Evolutionary conservation across 2,888 invertebrate genomes (phyloP), one percentile per base, ranked within the genome.

Genomic region (Limnephilus lunatus): DNA sequence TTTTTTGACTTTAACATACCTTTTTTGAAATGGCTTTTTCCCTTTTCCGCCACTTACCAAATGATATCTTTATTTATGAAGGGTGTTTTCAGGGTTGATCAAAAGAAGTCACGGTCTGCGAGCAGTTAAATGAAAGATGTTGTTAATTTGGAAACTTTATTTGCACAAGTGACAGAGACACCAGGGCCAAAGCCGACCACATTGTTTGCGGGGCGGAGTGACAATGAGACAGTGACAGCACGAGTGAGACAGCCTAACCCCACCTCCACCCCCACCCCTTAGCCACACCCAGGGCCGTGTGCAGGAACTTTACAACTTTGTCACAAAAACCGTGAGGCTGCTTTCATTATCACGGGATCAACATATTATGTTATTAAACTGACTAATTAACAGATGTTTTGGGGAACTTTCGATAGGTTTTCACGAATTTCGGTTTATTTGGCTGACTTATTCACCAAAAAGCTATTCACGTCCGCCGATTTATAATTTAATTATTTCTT

Each of bases 101-200:
- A 68, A 68, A 68, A 68, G 25, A 83, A 35, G 35, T 35, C 7
- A 39, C 19, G 5, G 32, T 3, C 2, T 85, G 48, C 7, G 48
- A 31, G 68, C 19, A 35, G 7, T 88, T 83, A 83, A 35, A 83
- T 90, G 90, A 90, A 85, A 85, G 90, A 90, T 53, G 53, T n/a
- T 53, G 48, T 68, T 83, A 90, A 85, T 90, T 90, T 85, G 53
- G 32, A 90, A 90, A 90, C 53, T 90, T 90, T 90, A 90, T 85
- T 90, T 90, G 85, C 35, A 39, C 85, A 88, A 88, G 68, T 68
- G 88, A 53, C 31, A 53, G 68, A 31, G 68, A 88, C 88, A 88
- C 35, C 53, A 11, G 68, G 15, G 19, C 35, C 88, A 88, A 88
- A 88, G 88, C 88, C 35, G 30, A 68, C 48, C 87, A 32, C 68